A percentile compares a stretch with the other conserved stretches of the same genome.
phyloP scores from a whole-genome alignment of 2,113 vertebrate genomes.

The Ictidomys tridecemlineatus region DNA sequence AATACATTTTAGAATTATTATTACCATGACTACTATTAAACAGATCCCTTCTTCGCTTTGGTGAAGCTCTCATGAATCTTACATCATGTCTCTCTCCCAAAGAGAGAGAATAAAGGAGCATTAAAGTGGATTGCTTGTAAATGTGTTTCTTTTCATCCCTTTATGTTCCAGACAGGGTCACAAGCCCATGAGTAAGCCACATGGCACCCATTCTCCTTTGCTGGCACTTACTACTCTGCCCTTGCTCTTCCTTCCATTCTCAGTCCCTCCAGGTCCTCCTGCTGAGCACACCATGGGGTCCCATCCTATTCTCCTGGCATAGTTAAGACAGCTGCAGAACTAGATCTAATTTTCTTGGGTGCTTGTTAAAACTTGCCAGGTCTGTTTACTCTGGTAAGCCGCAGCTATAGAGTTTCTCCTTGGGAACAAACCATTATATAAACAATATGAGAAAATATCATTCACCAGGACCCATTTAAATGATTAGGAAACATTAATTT shows the following conservation, averaged over 20 bases:
- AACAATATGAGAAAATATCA: background rate
- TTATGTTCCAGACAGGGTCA: background rate
- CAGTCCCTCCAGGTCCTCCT: background rate
- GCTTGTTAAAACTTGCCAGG: background rate
- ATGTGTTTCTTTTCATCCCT: background rate
- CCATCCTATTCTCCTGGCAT: background rate
- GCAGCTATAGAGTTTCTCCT: background rate
- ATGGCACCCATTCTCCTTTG: background rate
- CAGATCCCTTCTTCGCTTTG: background rate
- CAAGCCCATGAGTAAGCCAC: background rate
- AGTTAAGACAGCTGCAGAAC: background rate
- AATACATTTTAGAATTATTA: background rate
- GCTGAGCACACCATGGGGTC: background rate
- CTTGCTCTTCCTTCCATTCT: background rate
- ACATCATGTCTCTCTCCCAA: background rate
- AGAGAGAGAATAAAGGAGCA: background rate
- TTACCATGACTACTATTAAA: background rate
- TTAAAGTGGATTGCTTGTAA: background rate
- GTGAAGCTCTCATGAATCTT: background rate
- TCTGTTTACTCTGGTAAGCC: background rate
- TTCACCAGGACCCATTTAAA: background rate
- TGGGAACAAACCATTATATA: background rate
- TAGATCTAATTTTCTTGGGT: background rate
- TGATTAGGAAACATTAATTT: background rate
- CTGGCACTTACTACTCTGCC: accelerated